Evolutionary conservation across 1,140 invertebrate genomes (phyloP).

Genomic region (Mylabris phalerata): DNA sequence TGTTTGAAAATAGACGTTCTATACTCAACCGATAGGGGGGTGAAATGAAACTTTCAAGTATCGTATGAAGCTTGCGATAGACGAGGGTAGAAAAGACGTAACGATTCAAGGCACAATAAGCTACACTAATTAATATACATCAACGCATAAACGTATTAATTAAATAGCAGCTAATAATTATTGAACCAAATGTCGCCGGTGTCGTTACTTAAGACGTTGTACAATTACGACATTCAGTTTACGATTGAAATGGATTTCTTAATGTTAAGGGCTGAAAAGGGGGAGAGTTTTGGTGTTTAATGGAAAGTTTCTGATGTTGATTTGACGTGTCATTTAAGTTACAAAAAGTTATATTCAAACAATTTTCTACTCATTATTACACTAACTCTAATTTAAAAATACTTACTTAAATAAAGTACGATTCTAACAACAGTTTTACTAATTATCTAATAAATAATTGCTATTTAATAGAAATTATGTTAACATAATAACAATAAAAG

Average conservation of each 20-base stretch:
- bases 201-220: conserved; percentile 9
- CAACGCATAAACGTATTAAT: conserved; percentile 41
- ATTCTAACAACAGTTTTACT: too few relatives aligned
- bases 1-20: neutral
- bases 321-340: too few relatives aligned
- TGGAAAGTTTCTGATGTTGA: too few relatives aligned
- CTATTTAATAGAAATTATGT: too few relatives aligned
- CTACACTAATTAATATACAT: conserved; percentile 42
- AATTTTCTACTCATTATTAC: too few relatives aligned
- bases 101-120: conserved; percentile 29
- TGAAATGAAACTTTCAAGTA: conserved; percentile 4
- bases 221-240: conserved; percentile 1
- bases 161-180: conserved; percentile 39
- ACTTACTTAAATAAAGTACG: too few relatives aligned
- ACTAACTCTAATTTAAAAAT: too few relatives aligned
- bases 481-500: too few relatives aligned
- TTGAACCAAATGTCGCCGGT: conserved; percentile 36
- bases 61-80: neutral
- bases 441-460: too few relatives aligned
- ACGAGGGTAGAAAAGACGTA: neutral
- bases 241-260: conserved; percentile 3
- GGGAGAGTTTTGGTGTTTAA: too few relatives aligned
- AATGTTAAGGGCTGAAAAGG: neutral
- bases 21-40: neutral
- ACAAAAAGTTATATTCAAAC: too few relatives aligned